Evolutionary conservation across 2,888 invertebrate species (phyloP), one percentile per base, ranked within the genome.

Genomic region (Schizaphis graminum): DNA sequence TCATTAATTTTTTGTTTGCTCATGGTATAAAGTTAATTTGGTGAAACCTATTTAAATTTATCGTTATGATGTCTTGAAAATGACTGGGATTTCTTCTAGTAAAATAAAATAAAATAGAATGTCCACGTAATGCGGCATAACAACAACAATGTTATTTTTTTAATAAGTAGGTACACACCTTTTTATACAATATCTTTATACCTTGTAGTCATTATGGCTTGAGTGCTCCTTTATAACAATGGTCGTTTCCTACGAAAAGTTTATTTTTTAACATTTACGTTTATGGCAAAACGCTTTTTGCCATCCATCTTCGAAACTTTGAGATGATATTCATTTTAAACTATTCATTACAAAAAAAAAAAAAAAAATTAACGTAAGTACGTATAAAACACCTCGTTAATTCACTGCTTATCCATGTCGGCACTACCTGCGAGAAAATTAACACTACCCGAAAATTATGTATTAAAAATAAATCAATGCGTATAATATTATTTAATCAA

Each of bases 1-100:
- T 87, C 86, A 44, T 91, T 91, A 44, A 57, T 91, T 61, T 93
- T 93, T 93, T 10, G 24, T 93, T 84, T 44, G 35, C 35, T 2
- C 67, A n/a, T n/a, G 84, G 13, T 88, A 35, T 26, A 56, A 93
- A 93, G 93, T 93, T 93, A 93, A 93, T 93, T 89, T 84, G 89
- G 56, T 47, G 47, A 93, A 93, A 93, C 93, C 93, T 93, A 93
- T 93, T 86, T 92, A 92, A 86, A 92, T 92, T 93, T 85, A 93
- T 89, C 47, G 89, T 93, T 89, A 93, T n/a, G 57, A 47, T 24
- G 84, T 89, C 84, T 85, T 26, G 84, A 89, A 93, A 93, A 89
- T 56, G n/a, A 57, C 89, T 85, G 47, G 57, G 93, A 89, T 93
- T 93, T 89, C 56, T 93, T 89, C 77, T 93, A 47, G 67, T 67